phyloP scores from a whole-genome alignment of 2,888 invertebrate species.

The Phyto melanocephala region DNA sequence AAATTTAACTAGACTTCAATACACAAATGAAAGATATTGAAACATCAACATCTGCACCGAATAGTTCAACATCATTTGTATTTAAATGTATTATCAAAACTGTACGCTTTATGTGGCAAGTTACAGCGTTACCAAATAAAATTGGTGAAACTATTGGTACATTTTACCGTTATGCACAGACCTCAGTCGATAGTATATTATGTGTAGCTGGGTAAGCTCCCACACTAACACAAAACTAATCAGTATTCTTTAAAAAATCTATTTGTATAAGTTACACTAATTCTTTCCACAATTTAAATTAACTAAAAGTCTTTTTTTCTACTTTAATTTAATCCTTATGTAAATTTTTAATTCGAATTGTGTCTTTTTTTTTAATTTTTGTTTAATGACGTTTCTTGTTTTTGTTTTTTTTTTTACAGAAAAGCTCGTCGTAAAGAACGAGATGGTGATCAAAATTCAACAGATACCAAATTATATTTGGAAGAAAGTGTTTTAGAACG shows the following conservation, averaged over 20 bases:
- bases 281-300: too few relatives aligned
- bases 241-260: too few relatives aligned
- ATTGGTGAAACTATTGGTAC: constrained; percentile 78
- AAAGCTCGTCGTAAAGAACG: constrained; percentile 98
- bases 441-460: constrained; percentile 87
- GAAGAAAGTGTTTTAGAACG: constrained; percentile 96
- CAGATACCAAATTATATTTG: constrained; percentile 95
- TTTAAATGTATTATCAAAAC: constrained; percentile 77
- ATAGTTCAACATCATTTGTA: constrained; percentile 72
- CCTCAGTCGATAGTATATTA: constrained; percentile 78
- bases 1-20: background rate
- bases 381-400: too few relatives aligned
- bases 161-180: constrained; percentile 79
- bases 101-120: constrained; percentile 78
- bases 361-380: too few relatives aligned
- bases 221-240: background rate
- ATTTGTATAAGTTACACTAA: too few relatives aligned
- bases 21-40: constrained; percentile 61
- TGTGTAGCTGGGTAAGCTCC: constrained; percentile 78
- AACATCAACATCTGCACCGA: constrained; percentile 60
- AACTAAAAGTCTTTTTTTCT: too few relatives aligned
- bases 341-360: too few relatives aligned
- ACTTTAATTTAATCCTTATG: too few relatives aligned
- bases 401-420: constrained; percentile 81
- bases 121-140: constrained; percentile 78